A percentile compares a stretch with the other conserved stretches of the same genome.
Conservation (phyloP, 2,797 vertebrate genomes). For the Phataginus tricuspis region DNA sequence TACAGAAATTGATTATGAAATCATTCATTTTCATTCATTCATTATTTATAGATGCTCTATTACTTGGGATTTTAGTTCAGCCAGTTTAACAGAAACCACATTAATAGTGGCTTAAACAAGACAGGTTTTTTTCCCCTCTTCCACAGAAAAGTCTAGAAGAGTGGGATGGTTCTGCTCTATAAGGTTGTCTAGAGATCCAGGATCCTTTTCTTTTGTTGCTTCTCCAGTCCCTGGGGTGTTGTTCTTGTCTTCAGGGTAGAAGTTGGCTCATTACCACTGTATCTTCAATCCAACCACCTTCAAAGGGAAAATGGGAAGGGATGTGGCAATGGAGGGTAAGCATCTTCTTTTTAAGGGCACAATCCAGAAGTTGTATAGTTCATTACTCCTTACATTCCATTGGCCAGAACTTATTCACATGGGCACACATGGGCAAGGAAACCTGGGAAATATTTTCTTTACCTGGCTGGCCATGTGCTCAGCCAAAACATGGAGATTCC, state of each 20-base stretch:
- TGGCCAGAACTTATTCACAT: neutral
- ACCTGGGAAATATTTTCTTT: neutral
- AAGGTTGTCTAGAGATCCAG: neutral
- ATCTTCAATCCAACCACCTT: neutral
- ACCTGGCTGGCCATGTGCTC: neutral
- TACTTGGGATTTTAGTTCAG: constrained; percentile 4
- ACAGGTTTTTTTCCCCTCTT: neutral
- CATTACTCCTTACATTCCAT: neutral
- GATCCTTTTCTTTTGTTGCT: neutral
- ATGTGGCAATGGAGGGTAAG: neutral
- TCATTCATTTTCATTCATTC: neutral
- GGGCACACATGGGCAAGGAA: neutral
- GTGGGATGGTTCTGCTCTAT: neutral
- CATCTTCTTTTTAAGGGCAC: neutral
- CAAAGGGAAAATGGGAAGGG: neutral
- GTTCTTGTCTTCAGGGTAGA: neutral
- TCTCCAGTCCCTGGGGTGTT: neutral
- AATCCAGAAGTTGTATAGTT: neutral
- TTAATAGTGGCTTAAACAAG: neutral
- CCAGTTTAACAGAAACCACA: neutral
- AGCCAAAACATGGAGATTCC: neutral
- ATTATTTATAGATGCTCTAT: neutral
- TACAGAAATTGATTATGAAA: neutral
- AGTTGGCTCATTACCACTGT: neutral
- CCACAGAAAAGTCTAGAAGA: neutral